phyloP scores from a whole-genome alignment of 2,797 vertebrate genomes.

The Siniperca scherzeri region DNA sequence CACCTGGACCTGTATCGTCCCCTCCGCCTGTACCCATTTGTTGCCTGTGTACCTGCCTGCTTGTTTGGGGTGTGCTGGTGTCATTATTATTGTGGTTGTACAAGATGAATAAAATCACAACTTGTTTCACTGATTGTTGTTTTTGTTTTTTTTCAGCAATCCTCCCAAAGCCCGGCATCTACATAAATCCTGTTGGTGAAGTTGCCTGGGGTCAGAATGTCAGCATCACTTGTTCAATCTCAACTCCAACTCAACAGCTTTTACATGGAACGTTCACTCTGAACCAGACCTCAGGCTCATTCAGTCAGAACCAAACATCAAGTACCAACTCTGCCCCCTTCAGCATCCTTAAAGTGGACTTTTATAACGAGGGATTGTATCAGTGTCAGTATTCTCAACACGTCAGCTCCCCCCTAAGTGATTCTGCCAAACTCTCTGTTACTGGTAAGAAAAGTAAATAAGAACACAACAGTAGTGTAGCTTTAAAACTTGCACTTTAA shows the following conservation, averaged over 20 bases:
- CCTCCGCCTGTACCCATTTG: too few species aligned
- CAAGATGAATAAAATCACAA: too few species aligned
- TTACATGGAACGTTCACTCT: conserved; percentile 30
- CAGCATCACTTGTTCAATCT: conserved; percentile 19
- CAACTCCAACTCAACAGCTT: background rate
- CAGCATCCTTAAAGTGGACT: background rate
- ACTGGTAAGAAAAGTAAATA: background rate
- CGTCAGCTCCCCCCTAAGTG: background rate
- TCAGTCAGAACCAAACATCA: background rate
- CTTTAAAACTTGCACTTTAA: too few species aligned
- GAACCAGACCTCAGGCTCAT: background rate
- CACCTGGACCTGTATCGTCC: too few species aligned
- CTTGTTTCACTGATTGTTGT: too few species aligned
- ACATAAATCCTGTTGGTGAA: background rate
- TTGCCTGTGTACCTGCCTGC: too few species aligned
- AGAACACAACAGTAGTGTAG: background rate
- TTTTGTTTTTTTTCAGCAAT: background rate
- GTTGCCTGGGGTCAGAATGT: conserved; percentile 18
- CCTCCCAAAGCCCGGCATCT: conserved; percentile 33
- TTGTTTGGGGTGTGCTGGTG: too few species aligned
- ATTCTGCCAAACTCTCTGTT: background rate
- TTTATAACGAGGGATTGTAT: conserved; percentile 17
- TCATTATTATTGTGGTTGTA: too few species aligned
- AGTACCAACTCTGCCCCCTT: conserved; percentile 10
- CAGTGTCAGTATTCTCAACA: conserved; percentile 1